Percentiles rank a stretch among this genome's conserved stretches.
These are phyloP conservation scores for Nycteola revayana DNA, from an alignment of 2,888 invertebrate species.

Conservation along the genomic window DNA sequence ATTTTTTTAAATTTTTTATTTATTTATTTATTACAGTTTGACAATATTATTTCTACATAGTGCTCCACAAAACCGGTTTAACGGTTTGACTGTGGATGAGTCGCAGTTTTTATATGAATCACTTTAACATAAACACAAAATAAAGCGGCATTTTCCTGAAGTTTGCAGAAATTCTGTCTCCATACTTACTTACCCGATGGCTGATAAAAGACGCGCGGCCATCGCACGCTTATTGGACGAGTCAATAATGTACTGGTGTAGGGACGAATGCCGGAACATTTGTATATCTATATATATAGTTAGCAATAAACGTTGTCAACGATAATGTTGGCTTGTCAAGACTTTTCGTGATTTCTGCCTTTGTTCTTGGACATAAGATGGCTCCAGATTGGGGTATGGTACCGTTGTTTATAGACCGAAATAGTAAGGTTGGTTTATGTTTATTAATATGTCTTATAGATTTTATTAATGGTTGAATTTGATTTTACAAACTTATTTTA, in stretches of 20 bases:
- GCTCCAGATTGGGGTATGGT: background rate
- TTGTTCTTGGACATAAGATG: conserved; percentile 20
- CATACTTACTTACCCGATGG: conserved; percentile 24
- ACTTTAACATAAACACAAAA: no score
- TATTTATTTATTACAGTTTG: no score
- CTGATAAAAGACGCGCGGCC: conserved; percentile 68
- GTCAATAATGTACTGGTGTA: conserved; percentile 75
- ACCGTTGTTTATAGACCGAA: no score
- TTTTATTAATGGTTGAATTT: no score
- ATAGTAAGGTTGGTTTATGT: no score
- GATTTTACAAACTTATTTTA: no score
- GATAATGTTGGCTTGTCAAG: conserved; percentile 63
- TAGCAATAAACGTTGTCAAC: conserved; percentile 65
- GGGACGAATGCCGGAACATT: conserved; percentile 51
- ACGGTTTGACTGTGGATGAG: no score
- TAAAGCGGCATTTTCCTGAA: background rate
- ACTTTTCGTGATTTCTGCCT: conserved; percentile 43
- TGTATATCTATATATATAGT: conserved; percentile 53
- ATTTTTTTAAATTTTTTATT: no score
- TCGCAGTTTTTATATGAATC: no score
- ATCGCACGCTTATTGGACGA: conserved; percentile 76
- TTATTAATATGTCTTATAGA: no score
- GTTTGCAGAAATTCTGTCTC: conserved; percentile 33
- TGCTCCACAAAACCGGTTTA: no score
- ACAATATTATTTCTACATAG: no score